Evolutionary conservation across 2,888 invertebrate genomes (phyloP).

Genomic region (Himalopsyche tibetana): DNA sequence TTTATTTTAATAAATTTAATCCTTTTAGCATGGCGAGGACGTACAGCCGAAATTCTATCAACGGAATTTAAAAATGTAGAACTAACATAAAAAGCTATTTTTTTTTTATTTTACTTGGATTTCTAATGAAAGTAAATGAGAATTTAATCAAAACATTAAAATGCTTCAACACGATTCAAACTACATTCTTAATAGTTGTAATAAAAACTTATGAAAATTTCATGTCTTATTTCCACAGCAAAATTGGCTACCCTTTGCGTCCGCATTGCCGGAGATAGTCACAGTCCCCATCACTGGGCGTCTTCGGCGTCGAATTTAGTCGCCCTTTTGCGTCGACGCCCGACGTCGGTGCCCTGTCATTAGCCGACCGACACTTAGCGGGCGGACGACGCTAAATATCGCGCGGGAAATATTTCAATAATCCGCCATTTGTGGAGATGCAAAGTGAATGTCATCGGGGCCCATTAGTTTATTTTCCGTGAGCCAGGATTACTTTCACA

Average conservation of each 20-base stretch:
- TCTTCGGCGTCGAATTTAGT: constrained; percentile 5
- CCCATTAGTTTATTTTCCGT: background rate
- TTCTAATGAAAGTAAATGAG: too few species aligned
- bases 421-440: constrained; percentile 14
- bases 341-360: constrained; percentile 61
- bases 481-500: background rate
- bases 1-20: too few species aligned
- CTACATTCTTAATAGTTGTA: background rate
- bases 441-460: constrained; percentile 4
- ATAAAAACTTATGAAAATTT: background rate
- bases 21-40: too few species aligned
- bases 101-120: too few species aligned
- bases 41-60: too few species aligned
- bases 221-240: background rate
- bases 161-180: background rate
- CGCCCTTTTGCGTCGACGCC: constrained; percentile 45
- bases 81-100: too few species aligned
- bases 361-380: constrained; percentile 64
- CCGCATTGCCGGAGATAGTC: background rate
- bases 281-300: background rate
- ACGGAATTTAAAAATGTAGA: too few species aligned
- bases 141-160: too few species aligned
- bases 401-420: constrained; percentile 41
- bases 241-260: background rate
- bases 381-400: constrained; percentile 57